Evolutionary conservation across 2,797 vertebrate genomes (phyloP).

Genomic region (Mormyrus proboscirostris): DNA sequence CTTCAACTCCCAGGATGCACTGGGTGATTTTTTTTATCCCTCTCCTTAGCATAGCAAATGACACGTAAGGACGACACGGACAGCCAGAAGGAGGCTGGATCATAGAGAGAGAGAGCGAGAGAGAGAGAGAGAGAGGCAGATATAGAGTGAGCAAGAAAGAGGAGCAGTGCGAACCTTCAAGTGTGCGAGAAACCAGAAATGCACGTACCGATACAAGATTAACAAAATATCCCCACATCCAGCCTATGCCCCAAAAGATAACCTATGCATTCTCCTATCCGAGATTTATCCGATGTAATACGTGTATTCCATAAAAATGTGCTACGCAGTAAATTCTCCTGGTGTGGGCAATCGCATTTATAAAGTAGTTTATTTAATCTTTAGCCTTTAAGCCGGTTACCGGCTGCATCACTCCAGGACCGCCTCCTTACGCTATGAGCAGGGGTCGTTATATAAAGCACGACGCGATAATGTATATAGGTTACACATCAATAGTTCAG

Average conservation of each 20-base stretch:
- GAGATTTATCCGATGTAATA: neutral
- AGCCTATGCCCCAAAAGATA: neutral
- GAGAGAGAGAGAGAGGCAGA: neutral
- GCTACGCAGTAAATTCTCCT: slow-evolving; percentile 4
- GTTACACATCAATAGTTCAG: neutral
- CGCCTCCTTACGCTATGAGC: slow-evolving; percentile 38
- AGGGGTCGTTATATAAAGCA: slow-evolving; percentile 15
- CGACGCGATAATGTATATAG: neutral
- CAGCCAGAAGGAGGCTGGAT: slow-evolving; percentile 39
- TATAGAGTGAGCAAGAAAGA: slow-evolving; percentile 8
- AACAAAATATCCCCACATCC: neutral
- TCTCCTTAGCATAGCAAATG: slow-evolving; percentile 37
- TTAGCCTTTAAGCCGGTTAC: slow-evolving; percentile 41
- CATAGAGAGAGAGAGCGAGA: slow-evolving; percentile 8
- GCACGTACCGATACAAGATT: neutral
- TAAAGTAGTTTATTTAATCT: slow-evolving; percentile 39
- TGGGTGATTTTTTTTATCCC: slow-evolving; percentile 16
- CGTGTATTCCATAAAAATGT: neutral
- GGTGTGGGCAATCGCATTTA: slow-evolving; percentile 24
- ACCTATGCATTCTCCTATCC: neutral
- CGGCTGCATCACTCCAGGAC: slow-evolving; percentile 33
- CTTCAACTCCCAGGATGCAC: slow-evolving; percentile 47
- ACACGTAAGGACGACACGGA: slow-evolving; percentile 25
- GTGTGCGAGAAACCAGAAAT: neutral
- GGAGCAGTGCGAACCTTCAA: slow-evolving; percentile 14